Evolutionary conservation across 2,797 vertebrate genomes (phyloP).

Genomic region (Sebastes hopkinsi): DNA sequence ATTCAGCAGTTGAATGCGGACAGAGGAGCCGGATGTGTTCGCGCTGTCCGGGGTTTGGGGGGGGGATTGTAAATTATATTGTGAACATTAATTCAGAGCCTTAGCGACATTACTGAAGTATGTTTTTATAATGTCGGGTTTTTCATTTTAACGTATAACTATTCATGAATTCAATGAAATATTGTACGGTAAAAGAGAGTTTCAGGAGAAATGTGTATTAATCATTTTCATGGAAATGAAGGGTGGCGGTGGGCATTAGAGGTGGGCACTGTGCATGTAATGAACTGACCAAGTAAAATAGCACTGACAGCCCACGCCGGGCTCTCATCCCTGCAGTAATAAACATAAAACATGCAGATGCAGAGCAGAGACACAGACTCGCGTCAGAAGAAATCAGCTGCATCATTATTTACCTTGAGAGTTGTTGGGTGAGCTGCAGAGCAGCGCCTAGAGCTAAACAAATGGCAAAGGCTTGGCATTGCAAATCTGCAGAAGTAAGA

Average conservation of each 20-base stretch:
- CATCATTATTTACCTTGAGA: constrained; percentile 75
- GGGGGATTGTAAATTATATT: not conserved
- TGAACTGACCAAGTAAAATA: constrained; percentile 61
- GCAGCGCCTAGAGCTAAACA: constrained; percentile 32
- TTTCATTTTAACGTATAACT: constrained; percentile 15
- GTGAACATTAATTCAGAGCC: not conserved
- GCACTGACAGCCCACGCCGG: constrained; percentile 42
- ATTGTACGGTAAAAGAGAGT: not conserved
- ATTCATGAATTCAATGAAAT: constrained; percentile 17
- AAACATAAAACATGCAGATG: constrained; percentile 79
- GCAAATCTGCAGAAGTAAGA: constrained; percentile 54
- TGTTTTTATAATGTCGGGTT: not conserved
- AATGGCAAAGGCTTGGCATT: constrained; percentile 26
- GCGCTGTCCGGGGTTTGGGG: not conserved
- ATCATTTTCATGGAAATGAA: constrained; percentile 32
- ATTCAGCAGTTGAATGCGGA: constrained; percentile 12
- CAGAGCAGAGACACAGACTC: constrained; percentile 37
- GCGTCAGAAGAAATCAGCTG: constrained; percentile 64
- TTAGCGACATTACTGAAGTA: not conserved
- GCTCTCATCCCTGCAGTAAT: constrained; percentile 62
- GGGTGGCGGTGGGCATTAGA: not conserved
- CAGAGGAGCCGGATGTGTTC: not conserved
- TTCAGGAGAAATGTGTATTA: constrained; percentile 31
- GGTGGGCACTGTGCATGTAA: constrained; percentile 24
- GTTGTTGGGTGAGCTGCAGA: constrained; percentile 41